phyloP scores from a whole-genome alignment of 2,797 vertebrate genomes.

The Sorex maritimensis region DNA sequence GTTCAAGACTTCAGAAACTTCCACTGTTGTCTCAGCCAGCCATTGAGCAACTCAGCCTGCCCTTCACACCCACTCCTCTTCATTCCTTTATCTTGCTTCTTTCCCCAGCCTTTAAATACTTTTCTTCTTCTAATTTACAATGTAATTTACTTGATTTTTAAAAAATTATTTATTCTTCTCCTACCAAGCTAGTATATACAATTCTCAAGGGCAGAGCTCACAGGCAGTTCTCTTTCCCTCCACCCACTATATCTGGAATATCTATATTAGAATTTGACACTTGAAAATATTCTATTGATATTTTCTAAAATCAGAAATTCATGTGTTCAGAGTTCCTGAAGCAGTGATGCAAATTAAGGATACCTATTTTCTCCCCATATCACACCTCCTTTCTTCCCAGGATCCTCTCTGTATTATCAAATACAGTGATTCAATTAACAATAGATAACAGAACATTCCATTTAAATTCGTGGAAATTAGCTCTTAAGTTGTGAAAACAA shows the following conservation, averaged over 20 bases:
- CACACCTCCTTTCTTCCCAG: neutral
- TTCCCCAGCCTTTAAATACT: neutral
- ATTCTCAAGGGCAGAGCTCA: slow-evolving; percentile 22
- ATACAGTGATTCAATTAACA: neutral
- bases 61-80: neutral
- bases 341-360: neutral
- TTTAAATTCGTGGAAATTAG: neutral
- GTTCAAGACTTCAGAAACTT: neutral
- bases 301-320: neutral
- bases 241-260: neutral
- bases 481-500: neutral
- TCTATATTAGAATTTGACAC: neutral
- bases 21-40: neutral
- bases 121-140: neutral
- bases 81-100: neutral
- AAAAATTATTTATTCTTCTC: neutral
- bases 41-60: neutral
- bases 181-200: neutral
- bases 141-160: neutral
- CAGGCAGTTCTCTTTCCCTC: neutral
- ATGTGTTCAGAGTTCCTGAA: neutral
- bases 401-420: neutral
- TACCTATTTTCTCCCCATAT: neutral
- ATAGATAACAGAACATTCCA: neutral
- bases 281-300: neutral